Percentiles rank a stretch among this genome's conserved stretches.
Evolutionary conservation across 2,113 vertebrate genomes (phyloP).

Genomic region (Phyllopteryx taeniolatus): DNA sequence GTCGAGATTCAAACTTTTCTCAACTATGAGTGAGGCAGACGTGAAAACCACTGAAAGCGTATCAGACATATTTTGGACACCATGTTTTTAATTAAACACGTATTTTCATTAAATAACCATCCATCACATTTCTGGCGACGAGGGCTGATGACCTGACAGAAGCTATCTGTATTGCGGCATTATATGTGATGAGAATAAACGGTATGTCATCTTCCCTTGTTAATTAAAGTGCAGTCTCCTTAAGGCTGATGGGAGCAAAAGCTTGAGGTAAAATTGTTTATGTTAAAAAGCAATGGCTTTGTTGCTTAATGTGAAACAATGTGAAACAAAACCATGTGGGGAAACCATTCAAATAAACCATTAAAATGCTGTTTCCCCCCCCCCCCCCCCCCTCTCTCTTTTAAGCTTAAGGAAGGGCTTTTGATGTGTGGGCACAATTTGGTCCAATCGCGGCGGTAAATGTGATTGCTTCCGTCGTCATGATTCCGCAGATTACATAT

Average conservation of each 20-base stretch:
- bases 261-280: slow-evolving; percentile 29
- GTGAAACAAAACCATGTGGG: slow-evolving; percentile 42
- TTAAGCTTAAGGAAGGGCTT: slow-evolving; percentile 39
- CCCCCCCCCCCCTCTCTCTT: slow-evolving; percentile 8
- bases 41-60: background rate
- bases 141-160: slow-evolving; percentile 5
- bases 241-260: slow-evolving; percentile 26
- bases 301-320: slow-evolving; percentile 50
- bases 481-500: slow-evolving; percentile 67
- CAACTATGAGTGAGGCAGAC: background rate
- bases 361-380: slow-evolving; percentile 13
- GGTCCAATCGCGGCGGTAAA: slow-evolving; percentile 41
- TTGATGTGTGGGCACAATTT: slow-evolving; percentile 58
- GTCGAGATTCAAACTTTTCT: background rate
- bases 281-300: slow-evolving; percentile 25
- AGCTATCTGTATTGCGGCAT: slow-evolving; percentile 19
- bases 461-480: slow-evolving; percentile 68
- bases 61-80: background rate
- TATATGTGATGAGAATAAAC: slow-evolving; percentile 16
- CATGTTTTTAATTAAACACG: background rate
- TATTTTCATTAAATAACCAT: slow-evolving; percentile 5
- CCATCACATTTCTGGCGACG: background rate
- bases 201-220: background rate
- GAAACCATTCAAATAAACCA: slow-evolving; percentile 39
- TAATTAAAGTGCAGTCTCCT: slow-evolving; percentile 37